Evolutionary conservation across 2,797 vertebrate genomes (phyloP), one percentile per base, ranked within the genome.

Genomic region (Melanotaenia pygmaea): DNA sequence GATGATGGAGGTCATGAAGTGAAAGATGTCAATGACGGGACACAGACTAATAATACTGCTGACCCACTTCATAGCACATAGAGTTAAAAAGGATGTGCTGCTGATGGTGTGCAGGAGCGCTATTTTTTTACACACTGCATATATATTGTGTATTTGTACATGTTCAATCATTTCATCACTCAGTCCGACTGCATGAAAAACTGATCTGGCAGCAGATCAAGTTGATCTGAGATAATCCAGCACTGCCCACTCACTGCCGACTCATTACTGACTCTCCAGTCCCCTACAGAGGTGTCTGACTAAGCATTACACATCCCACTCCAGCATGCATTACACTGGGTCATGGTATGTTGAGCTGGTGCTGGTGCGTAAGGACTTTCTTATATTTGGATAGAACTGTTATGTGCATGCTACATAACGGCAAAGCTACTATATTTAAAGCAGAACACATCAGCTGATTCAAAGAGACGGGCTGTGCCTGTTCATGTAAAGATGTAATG

Each of bases 181-280:
- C 67, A 79, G 66, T 78, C 74, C 69, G 66, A 37, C 60, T 18
- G 70, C 2, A 24, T 81, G 76, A 79, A 74, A 81, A 70, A 69
- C 70, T n/a, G 24, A 62, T 63, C 79, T 72, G 73, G 61, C 74
- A 76, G 66, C 53, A 68, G 58, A 80, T 82, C 70, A 72, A 79
- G 67, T 82, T 81, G 74, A 87, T 88, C 76, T 89, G 64, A 81
- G 74, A 90, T 88, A 81, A 89, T 88, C 88, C 72, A 66, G 60
- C 59, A 5, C 37, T n/a, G 51, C 79, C 79, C 71, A 80, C 81
- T 75, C 79, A 51, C 63, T 72, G 81, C 85, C 76, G 63, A 74
- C 83, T 91, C 82, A 85, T 81, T 75, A 82, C 28, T 82, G 89
- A 91, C 86, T 87, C 85, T 86, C 72, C 73, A 73, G 60, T 76